phyloP scores from a whole-genome alignment of 1,140 invertebrate genomes.

The Drosophila kurseongensis region DNA sequence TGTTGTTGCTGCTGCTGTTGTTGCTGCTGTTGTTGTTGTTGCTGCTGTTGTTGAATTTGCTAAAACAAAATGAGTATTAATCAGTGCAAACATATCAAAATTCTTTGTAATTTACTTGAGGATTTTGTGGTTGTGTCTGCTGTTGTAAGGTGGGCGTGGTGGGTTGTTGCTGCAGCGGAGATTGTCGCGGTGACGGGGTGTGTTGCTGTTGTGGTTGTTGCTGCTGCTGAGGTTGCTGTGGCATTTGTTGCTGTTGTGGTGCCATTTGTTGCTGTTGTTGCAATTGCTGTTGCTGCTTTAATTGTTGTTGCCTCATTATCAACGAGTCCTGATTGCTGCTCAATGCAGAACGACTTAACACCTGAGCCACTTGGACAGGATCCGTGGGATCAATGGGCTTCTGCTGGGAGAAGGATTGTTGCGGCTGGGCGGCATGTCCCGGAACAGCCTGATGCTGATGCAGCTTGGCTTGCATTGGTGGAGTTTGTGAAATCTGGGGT shows the following conservation, averaged over 20 bases:
- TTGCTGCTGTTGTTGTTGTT: conserved; percentile 41
- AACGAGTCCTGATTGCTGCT: conserved; percentile 80
- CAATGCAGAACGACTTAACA: conserved; percentile 72
- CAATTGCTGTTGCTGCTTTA: conserved; percentile 75
- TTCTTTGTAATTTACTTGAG: conserved; percentile 9
- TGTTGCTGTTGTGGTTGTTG: conserved; percentile 49
- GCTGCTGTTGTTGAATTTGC: conserved; percentile 44
- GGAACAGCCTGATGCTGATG: conserved; percentile 49
- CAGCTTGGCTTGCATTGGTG: conserved; percentile 62
- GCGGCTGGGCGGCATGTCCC: conserved; percentile 47
- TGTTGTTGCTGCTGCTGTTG: conserved; percentile 32
- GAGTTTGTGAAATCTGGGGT: conserved; percentile 73
- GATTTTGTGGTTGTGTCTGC: conserved; percentile 50
- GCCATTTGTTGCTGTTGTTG: conserved; percentile 60
- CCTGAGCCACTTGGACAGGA: conserved; percentile 79
- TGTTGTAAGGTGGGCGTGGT: conserved; percentile 29
- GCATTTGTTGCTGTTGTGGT: conserved; percentile 55
- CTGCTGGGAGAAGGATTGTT: conserved; percentile 63
- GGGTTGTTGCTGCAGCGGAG: conserved; percentile 58
- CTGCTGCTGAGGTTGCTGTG: conserved; percentile 38
- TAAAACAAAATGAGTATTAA: conserved; percentile 2
- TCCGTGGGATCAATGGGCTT: conserved; percentile 79
- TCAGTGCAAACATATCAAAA: background rate
- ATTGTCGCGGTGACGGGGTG: conserved; percentile 39
- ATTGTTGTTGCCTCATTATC: conserved; percentile 79